Evolutionary conservation across 92 coral and sea anemone species (phyloP).

Genomic region (Porites lobata): DNA sequence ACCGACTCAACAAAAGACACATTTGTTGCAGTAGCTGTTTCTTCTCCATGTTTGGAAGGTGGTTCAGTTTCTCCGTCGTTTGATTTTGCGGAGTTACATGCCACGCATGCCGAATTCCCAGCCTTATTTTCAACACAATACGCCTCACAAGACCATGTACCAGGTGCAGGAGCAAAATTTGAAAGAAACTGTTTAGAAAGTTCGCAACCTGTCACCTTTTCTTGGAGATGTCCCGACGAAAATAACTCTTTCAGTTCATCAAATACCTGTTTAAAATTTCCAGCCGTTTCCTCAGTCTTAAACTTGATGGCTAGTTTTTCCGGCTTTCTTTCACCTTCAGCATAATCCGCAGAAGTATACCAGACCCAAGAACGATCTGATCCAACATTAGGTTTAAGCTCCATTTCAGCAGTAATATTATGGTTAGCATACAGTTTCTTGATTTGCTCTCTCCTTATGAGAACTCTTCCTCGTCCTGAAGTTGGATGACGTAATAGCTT

Average conservation of each 20-base stretch:
- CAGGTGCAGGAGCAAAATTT: slow-evolving; percentile 41
- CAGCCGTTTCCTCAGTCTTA: slow-evolving; percentile 78
- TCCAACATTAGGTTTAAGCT: slow-evolving; percentile 77
- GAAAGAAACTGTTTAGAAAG: neutral
- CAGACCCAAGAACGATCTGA: slow-evolving; percentile 99
- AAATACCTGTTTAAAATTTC: slow-evolving; percentile 84
- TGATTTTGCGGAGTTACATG: slow-evolving; percentile 68
- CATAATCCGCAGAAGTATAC: slow-evolving; percentile 87
- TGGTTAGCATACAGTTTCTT: slow-evolving; percentile 97
- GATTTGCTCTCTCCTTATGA: slow-evolving; percentile 96
- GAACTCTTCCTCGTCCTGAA: slow-evolving; percentile 85
- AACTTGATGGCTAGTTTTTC: slow-evolving; percentile 92
- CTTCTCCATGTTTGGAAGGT: neutral
- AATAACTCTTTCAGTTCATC: slow-evolving; percentile 75
- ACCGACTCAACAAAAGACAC: neutral
- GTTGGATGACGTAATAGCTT: slow-evolving; percentile 89
- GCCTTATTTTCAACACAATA: slow-evolving; percentile 66
- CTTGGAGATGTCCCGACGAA: neutral
- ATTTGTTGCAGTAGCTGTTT: neutral
- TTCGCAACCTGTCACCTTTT: neutral
- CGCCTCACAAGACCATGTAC: slow-evolving; percentile 76
- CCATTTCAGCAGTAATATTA: slow-evolving; percentile 79
- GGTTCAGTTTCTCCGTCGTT: neutral
- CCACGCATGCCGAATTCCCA: slow-evolving; percentile 47
- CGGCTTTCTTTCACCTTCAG: slow-evolving; percentile 82